Percentiles rank a stretch among this genome's conserved stretches.
These are phyloP conservation scores for Nannobrachium achirus DNA, from an alignment of 2,113 vertebrate species.

Conservation along the genomic window DNA sequence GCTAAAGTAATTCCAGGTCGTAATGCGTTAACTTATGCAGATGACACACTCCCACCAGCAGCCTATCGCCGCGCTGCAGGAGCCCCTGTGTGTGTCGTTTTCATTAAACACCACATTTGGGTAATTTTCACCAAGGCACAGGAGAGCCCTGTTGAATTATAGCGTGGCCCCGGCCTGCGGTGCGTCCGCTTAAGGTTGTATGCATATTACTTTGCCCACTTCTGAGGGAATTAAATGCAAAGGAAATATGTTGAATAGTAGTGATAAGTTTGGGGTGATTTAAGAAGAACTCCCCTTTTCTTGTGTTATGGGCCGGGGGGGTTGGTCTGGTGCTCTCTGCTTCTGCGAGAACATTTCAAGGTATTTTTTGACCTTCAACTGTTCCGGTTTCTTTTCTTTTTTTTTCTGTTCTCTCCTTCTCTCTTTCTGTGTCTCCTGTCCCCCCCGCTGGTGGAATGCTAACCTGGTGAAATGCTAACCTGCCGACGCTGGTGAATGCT, in stretches of 20 bases:
- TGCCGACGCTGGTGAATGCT: no score
- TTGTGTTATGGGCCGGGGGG: background rate
- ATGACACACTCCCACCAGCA: constrained; percentile 65
- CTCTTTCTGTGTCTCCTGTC: background rate
- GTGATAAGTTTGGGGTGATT: constrained; percentile 52
- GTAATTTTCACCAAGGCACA: constrained; percentile 67
- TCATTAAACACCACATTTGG: constrained; percentile 56
- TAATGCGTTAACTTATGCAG: constrained; percentile 72
- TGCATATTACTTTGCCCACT: constrained; percentile 63
- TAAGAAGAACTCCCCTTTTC: constrained; percentile 1
- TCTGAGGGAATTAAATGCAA: constrained; percentile 44
- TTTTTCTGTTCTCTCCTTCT: background rate
- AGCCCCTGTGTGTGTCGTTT: constrained; percentile 60
- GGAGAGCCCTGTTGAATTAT: constrained; percentile 64
- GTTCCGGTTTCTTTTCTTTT: constrained; percentile 1
- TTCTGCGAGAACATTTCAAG: constrained; percentile 42
- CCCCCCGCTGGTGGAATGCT: no score
- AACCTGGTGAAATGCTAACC: no score
- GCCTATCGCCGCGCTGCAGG: constrained; percentile 64
- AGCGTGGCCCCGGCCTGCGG: constrained; percentile 19
- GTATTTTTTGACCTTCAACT: constrained; percentile 53
- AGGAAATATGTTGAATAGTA: constrained; percentile 42
- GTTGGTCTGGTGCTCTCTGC: constrained; percentile 1
- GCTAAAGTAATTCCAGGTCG: no score
- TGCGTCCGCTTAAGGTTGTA: constrained; percentile 38